Conservation (phyloP, 2,888 invertebrate species). For the Octodonta nipae region DNA sequence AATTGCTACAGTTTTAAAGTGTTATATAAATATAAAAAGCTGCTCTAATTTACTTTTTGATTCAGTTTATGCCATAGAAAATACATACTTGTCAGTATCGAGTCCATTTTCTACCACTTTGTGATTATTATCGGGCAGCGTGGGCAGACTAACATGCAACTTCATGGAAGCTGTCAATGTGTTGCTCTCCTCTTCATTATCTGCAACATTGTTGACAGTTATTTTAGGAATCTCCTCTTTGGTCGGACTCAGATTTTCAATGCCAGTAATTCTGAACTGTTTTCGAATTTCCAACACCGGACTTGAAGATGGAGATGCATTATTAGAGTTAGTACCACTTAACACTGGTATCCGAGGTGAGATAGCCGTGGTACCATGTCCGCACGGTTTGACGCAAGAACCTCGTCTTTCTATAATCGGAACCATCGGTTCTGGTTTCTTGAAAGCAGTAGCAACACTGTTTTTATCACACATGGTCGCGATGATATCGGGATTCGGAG, state of each 20-base stretch:
- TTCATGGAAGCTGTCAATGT: background rate
- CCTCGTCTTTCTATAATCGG: conserved; percentile 5
- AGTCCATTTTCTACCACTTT: too few species aligned
- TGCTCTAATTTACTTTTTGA: too few species aligned
- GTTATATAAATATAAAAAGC: too few species aligned
- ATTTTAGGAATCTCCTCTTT: background rate
- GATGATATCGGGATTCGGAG: conserved; percentile 14
- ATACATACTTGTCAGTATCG: too few species aligned
- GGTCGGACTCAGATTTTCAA: conserved; percentile 5
- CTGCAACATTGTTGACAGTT: background rate
- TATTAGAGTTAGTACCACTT: conserved; percentile 17
- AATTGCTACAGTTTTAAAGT: too few species aligned
- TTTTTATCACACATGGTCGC: conserved; percentile 10
- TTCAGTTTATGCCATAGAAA: too few species aligned
- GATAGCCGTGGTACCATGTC: conserved; percentile 32
- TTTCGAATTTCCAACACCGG: conserved; percentile 26
- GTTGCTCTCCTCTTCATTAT: conserved; percentile 1
- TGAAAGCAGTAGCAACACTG: too few species aligned
- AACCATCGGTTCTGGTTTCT: conserved; percentile 8
- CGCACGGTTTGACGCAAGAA: conserved; percentile 30
- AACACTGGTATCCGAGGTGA: conserved; percentile 25
- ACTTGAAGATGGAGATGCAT: conserved; percentile 27
- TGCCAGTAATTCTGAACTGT: conserved; percentile 15
- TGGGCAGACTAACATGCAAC: background rate
- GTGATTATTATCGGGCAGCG: background rate